Percentiles rank a stretch among this genome's conserved stretches.
Evolutionary conservation across 2,888 invertebrate genomes (phyloP).

Genomic region (Conomelus anceps): DNA sequence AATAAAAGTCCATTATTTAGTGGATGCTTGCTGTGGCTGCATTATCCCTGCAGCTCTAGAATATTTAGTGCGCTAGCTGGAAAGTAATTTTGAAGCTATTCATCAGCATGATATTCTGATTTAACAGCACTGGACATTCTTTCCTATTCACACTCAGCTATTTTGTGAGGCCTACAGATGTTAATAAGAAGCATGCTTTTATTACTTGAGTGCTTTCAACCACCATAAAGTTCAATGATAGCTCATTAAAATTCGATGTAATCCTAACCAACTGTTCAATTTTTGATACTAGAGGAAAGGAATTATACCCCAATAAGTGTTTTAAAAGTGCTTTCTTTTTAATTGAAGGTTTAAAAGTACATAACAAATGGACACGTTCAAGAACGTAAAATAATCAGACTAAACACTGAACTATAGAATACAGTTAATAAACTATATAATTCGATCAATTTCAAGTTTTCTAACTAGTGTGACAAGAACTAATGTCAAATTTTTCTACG

Average conservation of each 20-base stretch:
- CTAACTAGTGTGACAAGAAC: too few relatives aligned
- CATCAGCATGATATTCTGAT: neutral
- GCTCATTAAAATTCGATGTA: neutral
- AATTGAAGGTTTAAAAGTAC: neutral
- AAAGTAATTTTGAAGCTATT: neutral
- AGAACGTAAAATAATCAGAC: too few relatives aligned
- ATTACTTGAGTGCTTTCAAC: neutral
- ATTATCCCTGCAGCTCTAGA: neutral
- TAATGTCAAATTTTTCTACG: too few relatives aligned
- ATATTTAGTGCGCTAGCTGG: neutral
- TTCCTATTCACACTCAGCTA: neutral
- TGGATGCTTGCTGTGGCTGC: neutral
- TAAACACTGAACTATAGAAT: too few relatives aligned
- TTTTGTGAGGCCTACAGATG: neutral
- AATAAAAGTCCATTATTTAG: neutral
- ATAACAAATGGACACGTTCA: too few relatives aligned
- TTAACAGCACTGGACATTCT: neutral
- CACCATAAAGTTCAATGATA: neutral
- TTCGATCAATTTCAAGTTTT: too few relatives aligned
- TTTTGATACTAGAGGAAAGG: neutral
- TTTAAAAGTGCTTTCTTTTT: neutral
- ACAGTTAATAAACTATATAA: too few relatives aligned
- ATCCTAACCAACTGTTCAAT: neutral
- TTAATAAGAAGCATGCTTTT: neutral
- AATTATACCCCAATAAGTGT: too few relatives aligned